These are phyloP conservation scores for Acipenser oxyrinchus DNA, from an alignment of 2,797 vertebrate species.

Conservation along the genomic window DNA sequence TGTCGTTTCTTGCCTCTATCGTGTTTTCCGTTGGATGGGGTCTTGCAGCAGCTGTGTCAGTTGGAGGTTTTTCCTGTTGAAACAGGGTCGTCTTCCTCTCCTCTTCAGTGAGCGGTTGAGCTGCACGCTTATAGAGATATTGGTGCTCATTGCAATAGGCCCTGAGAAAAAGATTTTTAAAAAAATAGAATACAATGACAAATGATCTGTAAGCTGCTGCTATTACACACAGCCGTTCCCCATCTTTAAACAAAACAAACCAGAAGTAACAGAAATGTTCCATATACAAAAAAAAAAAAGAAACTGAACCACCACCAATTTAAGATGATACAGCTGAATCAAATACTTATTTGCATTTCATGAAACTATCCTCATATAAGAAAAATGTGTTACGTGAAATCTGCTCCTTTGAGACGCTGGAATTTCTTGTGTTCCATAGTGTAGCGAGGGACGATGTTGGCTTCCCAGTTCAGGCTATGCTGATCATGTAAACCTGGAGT, in stretches of 20 bases:
- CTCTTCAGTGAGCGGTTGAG: conserved; percentile 28
- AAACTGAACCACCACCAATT: neutral
- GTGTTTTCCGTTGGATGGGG: neutral
- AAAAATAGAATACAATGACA: too few relatives aligned
- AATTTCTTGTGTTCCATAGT: conserved; percentile 21
- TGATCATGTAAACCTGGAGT: conserved; percentile 27
- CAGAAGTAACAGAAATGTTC: too few relatives aligned
- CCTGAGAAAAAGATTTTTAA: conserved; percentile 26
- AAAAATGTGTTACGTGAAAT: conserved; percentile 34
- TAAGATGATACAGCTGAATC: neutral
- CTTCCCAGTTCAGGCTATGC: conserved; percentile 27
- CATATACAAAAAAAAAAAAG: neutral
- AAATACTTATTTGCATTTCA: neutral
- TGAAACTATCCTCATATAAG: neutral
- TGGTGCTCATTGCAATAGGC: conserved; percentile 28
- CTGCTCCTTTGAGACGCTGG: conserved; percentile 17
- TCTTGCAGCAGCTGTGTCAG: neutral
- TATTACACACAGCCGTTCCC: too few relatives aligned
- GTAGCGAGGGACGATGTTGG: conserved; percentile 25
- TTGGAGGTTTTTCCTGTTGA: neutral
- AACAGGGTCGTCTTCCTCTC: conserved; percentile 19
- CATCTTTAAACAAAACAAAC: too few relatives aligned
- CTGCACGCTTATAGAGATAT: conserved; percentile 31
- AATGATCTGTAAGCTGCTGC: too few relatives aligned
- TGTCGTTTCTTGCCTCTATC: conserved; percentile 24